Conservation (phyloP, 2,113 vertebrate species). For the Toxotes jaculatrix region DNA sequence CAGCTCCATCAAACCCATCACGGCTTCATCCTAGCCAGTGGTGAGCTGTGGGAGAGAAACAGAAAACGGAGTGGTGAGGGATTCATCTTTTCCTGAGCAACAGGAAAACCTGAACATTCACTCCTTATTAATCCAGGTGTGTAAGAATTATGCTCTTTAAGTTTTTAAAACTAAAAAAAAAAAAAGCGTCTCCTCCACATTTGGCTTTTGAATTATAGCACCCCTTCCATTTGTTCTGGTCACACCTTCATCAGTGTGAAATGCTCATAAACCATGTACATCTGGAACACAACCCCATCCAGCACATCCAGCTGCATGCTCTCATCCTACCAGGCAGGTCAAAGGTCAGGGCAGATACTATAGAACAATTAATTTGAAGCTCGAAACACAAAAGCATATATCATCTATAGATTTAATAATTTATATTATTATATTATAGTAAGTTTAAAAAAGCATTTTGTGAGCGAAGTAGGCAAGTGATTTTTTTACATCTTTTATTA, state of each 20-base stretch:
- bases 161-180: not conserved
- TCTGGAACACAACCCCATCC: constrained; percentile 36
- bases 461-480: not conserved
- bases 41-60: constrained; percentile 58
- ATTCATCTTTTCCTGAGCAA: not conserved
- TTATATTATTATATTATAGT: too few species aligned
- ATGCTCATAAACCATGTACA: constrained; percentile 32
- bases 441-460: not conserved
- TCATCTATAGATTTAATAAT: not conserved
- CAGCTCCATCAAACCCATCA: constrained; percentile 57
- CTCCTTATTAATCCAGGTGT: not conserved
- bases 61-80: not conserved
- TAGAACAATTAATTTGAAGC: constrained; percentile 4
- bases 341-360: constrained; percentile 1
- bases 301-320: constrained; percentile 32
- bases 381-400: constrained; percentile 12
- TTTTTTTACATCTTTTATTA: not conserved
- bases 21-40: constrained; percentile 26
- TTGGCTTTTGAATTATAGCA: constrained; percentile 26
- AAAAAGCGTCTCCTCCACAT: not conserved
- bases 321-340: constrained; percentile 7
- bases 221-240: constrained; percentile 7
- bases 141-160: constrained; percentile 4
- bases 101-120: not conserved
- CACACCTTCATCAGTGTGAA: constrained; percentile 44